Conservation (phyloP, 1,140 invertebrate genomes). For the Ganaspis sp. region DNA sequence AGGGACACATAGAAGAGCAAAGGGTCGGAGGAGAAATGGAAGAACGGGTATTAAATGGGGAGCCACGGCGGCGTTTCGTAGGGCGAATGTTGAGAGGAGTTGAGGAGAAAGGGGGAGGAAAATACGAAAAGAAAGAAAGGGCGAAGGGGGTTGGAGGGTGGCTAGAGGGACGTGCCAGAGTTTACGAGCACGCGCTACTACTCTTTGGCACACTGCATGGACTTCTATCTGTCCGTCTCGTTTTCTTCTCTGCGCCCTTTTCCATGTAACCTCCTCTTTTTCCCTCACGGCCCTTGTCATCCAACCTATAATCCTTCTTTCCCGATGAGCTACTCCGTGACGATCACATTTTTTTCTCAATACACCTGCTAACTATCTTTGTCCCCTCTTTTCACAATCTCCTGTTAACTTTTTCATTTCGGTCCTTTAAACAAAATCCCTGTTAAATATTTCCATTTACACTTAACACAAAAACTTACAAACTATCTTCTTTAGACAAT, state of each 20-base stretch:
- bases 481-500: too few species aligned
- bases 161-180: slow-evolving; percentile 52
- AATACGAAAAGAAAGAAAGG: slow-evolving; percentile 18
- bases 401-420: slow-evolving; percentile 29
- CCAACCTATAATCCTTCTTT: slow-evolving; percentile 25
- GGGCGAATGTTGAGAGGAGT: slow-evolving; percentile 35
- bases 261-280: slow-evolving; percentile 1
- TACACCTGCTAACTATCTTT: slow-evolving; percentile 24
- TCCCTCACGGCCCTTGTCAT: background rate
- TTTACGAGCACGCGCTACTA: slow-evolving; percentile 62
- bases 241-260: slow-evolving; percentile 43
- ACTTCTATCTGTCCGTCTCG: slow-evolving; percentile 52
- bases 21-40: slow-evolving; percentile 12
- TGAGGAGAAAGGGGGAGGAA: slow-evolving; percentile 16
- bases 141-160: background rate
- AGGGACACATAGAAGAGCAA: background rate
- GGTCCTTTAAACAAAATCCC: too few species aligned
- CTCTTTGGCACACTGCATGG: slow-evolving; percentile 50
- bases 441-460: too few species aligned
- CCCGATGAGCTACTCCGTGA: slow-evolving; percentile 51
- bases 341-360: background rate
- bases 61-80: slow-evolving; percentile 35
- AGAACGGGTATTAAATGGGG: slow-evolving; percentile 40
- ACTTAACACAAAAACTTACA: too few species aligned
- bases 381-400: slow-evolving; percentile 11